Evolutionary conservation across 1,140 invertebrate genomes (phyloP).

Genomic region (Lasioglossum baleicum): DNA sequence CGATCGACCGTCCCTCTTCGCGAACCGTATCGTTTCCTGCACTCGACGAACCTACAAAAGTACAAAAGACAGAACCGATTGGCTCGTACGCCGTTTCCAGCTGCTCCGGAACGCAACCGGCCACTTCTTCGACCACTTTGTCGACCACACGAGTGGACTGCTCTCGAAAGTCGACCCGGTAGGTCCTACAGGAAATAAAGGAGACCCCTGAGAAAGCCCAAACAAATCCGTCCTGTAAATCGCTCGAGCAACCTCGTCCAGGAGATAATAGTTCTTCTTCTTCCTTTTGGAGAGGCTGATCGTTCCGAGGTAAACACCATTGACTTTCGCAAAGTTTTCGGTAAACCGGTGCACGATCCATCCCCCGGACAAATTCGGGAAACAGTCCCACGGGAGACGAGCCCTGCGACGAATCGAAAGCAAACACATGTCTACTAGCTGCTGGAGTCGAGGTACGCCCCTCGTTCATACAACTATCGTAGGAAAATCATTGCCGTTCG

Average conservation of each 20-base stretch:
- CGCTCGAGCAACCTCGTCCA: conserved; percentile 20
- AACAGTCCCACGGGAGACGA: background rate
- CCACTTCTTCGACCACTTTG: conserved; percentile 3
- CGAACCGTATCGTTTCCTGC: background rate
- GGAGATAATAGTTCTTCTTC: conserved; percentile 21
- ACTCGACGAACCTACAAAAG: background rate
- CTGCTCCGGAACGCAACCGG: conserved; percentile 19
- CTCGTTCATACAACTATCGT: conserved; percentile 23
- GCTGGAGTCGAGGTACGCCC: background rate
- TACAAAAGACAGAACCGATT: conserved; percentile 15
- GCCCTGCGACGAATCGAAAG: conserved; percentile 5
- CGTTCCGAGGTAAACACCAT: conserved; percentile 19
- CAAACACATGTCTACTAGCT: conserved; percentile 22
- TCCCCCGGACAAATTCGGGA: conserved; percentile 9
- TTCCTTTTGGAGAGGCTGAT: background rate
- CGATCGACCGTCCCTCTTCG: background rate
- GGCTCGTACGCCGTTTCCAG: background rate
- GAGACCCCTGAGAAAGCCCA: conserved; percentile 37
- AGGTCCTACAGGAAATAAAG: conserved; percentile 60
- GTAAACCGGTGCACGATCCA: background rate
- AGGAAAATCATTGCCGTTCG: conserved; percentile 31
- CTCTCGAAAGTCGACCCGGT: conserved; percentile 48
- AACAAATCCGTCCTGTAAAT: conserved; percentile 51
- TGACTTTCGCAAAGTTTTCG: background rate
- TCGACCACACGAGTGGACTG: conserved; percentile 31